phyloP scores from a whole-genome alignment of 2,797 vertebrate species.

The Fratercula arctica region DNA sequence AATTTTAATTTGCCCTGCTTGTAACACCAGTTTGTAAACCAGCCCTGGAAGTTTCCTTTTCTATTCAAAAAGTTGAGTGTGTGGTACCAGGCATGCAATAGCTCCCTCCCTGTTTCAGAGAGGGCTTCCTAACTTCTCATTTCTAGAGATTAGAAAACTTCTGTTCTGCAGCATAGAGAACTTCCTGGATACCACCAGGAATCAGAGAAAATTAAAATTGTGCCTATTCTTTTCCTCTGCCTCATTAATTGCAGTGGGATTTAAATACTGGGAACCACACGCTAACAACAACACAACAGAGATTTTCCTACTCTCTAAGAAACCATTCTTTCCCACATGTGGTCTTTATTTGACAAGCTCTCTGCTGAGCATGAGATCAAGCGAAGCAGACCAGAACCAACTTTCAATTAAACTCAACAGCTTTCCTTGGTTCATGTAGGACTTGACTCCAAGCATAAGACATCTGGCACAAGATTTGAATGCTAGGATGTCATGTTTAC shows the following conservation, averaged over 20 bases:
- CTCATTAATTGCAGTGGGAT: background rate
- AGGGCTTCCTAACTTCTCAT: background rate
- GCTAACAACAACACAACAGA: background rate
- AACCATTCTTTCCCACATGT: background rate
- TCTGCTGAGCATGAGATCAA: slow-evolving; percentile 9
- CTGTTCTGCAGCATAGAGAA: background rate
- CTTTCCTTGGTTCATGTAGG: background rate
- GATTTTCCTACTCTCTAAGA: background rate
- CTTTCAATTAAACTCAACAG: slow-evolving; percentile 19
- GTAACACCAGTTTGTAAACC: background rate
- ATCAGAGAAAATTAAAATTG: background rate
- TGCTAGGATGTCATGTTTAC: background rate
- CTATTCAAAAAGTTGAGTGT: background rate
- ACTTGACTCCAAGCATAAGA: background rate
- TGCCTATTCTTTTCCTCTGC: background rate
- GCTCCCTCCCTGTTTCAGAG: background rate
- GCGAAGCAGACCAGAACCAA: background rate
- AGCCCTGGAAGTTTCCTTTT: background rate
- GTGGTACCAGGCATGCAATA: background rate
- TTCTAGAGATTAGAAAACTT: background rate
- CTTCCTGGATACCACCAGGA: background rate
- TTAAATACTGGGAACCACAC: background rate
- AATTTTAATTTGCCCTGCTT: background rate
- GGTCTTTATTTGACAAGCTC: background rate
- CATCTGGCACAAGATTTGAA: background rate